Percentiles rank a stretch among this genome's conserved stretches.
Conservation (phyloP, 2,797 vertebrate genomes). For the Tolypeutes matacus region DNA sequence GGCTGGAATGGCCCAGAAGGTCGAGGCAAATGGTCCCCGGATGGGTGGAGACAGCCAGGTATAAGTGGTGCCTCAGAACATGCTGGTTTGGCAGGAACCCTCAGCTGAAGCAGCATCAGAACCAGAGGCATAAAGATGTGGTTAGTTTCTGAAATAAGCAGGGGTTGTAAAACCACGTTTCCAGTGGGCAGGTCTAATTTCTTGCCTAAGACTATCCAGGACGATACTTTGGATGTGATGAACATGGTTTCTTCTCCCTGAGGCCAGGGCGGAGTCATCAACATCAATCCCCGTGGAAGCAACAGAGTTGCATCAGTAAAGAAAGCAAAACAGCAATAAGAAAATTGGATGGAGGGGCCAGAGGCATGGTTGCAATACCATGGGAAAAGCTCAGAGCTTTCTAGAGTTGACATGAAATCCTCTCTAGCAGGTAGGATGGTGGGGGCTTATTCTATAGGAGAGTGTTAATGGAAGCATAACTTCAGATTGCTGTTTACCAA, state of each 20-base stretch:
- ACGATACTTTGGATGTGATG: not conserved
- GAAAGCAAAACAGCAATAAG: not conserved
- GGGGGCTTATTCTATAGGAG: not conserved
- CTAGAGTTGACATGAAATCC: not conserved
- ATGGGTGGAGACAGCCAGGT: not conserved
- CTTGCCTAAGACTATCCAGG: accelerated
- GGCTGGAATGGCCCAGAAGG: too few species aligned
- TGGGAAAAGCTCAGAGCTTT: not conserved
- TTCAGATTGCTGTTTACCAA: not conserved
- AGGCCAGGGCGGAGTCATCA: accelerated
- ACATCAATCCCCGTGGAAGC: not conserved
- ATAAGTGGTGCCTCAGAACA: not conserved
- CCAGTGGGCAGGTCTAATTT: not conserved
- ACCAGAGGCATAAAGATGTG: not conserved
- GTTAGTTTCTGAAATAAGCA: not conserved
- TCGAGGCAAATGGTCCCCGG: too few species aligned
- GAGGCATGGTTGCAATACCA: not conserved
- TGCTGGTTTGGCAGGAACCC: not conserved
- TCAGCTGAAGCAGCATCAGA: too few species aligned
- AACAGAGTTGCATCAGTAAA: not conserved
- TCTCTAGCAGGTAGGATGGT: not conserved
- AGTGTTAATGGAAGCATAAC: not conserved
- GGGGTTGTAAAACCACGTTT: not conserved
- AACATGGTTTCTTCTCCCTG: not conserved
- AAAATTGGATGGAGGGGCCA: not conserved